Base-by-base conservation (phyloP, 2,888 invertebrate species). In the Microplitis manilae region DNA sequence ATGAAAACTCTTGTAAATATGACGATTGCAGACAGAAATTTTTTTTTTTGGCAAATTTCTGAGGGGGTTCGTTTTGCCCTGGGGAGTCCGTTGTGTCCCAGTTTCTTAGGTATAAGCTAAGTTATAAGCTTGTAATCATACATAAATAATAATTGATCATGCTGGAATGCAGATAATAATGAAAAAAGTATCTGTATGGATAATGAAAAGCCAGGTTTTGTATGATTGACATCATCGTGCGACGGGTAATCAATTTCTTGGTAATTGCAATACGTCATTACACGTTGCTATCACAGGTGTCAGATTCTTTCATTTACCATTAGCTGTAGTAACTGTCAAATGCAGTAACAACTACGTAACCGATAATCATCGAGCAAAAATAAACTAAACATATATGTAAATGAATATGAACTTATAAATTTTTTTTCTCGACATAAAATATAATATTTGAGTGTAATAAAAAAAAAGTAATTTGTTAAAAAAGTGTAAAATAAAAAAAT, bases 181-280 rank as follows among this genome's bases (percentile, higher is more conserved):
- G 71, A 61, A 69, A 40, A 72, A 65, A 75, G 74, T 69, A 78
- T 70, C 64, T 73, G 59, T 39, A 65, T 62, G 17, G 17, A 39
- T 17, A 62, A 78, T 74, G 61, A 75, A 70, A 76, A 75, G 64
- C 41, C 64, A n/a, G 40, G 76, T 75, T 76, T 64, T 67, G 73
- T 17, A 77, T 41, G 77, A 81, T 80, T 79, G 78, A 72, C 75
- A 77, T 71, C 77, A 79, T 79, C 50, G 50, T 50, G 77, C 81
- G 78, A 81, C 79, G 81, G 70, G 80, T 81, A 82, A 85, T 84
- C 82, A 83, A 84, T 79, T 80, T 75, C 75, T 68, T 77, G 77
- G 77, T 82, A 82, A 84, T 84, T 78, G 83, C 80, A 78, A 71
- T 79, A 74, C 77, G 80, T 81, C 74, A 82, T 83, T 82, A 82